These are phyloP conservation scores for Phyllopteryx taeniolatus DNA, from an alignment of 2,113 vertebrate genomes.

Conservation along the genomic window DNA sequence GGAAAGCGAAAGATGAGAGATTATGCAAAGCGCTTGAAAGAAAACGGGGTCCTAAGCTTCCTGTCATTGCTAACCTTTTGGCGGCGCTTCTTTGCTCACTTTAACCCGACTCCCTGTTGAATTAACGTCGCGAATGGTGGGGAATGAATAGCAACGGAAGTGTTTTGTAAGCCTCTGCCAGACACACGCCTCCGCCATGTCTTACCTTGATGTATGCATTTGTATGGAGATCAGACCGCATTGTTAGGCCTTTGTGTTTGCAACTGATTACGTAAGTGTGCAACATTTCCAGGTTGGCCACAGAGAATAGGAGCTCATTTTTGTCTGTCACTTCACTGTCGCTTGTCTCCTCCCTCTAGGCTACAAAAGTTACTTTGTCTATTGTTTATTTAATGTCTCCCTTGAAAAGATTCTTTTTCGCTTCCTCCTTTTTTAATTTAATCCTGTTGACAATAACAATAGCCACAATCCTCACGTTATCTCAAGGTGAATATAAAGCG, in stretches of 20 bases:
- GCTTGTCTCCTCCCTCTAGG: constrained; percentile 36
- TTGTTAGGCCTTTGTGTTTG: constrained; percentile 21
- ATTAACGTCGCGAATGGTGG: constrained; percentile 12
- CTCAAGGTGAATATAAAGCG: constrained; percentile 34
- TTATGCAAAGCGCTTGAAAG: constrained; percentile 42
- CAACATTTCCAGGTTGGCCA: constrained; percentile 15
- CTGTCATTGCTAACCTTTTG: constrained; percentile 64
- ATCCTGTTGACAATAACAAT: constrained; percentile 45
- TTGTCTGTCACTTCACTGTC: constrained; percentile 42
- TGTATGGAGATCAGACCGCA: constrained; percentile 24
- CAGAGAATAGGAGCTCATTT: constrained; percentile 42
- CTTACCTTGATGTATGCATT: constrained; percentile 21
- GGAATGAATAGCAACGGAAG: neutral
- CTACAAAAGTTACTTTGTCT: constrained; percentile 37
- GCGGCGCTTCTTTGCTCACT: constrained; percentile 40
- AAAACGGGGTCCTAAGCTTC: constrained; percentile 35
- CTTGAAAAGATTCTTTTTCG: constrained; percentile 44
- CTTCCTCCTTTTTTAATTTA: constrained; percentile 29
- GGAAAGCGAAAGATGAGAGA: constrained; percentile 60
- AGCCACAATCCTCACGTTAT: constrained; percentile 18
- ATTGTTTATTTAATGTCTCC: constrained; percentile 30
- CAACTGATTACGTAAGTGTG: neutral
- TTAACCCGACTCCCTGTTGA: constrained; percentile 38
- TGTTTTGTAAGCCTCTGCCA: neutral
- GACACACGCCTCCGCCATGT: neutral